Base-by-base conservation (phyloP, 92 coral and sea anemone species). In the Porites cylindrica region DNA sequence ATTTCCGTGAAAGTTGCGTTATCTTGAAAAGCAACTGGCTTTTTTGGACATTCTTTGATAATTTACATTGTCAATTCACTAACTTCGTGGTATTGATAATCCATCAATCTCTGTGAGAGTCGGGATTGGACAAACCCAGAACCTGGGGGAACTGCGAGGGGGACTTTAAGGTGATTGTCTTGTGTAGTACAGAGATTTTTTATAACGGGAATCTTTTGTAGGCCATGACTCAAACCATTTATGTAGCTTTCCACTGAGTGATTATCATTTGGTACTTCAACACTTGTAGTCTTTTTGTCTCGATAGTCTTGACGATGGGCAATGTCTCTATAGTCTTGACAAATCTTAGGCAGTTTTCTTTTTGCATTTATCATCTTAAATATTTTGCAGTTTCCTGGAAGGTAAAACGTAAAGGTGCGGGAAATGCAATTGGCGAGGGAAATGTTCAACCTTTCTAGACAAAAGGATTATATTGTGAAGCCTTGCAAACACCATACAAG, bases 21-120 rank as follows among this genome's bases (percentile, higher is more conserved):
- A 29, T 29, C 3, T 1, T 29, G 38, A 29, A 29, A 29, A 29
- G 38, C 38, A 29, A 29, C 3, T 29, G 38, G 38, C 38, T 10
- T 54, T 54, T 54, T 54, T 10, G 10, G 10, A 13, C 10, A 54
- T 1, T 9, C 13, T 54, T 9, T 54, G 10, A 9, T 13, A 54
- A 10, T 2, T 29, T 29, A 29, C 32, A 29, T 10, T 51, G 20
- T 26, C 32, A 26, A 21, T 8, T 20, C n/a, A 23, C 86, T 82
- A 17, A 82, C 86, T 59, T 82, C 78, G 21, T 8, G 69, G 32
- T 8, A 14, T 56, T 82, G 43, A 56, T 62, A 38, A 7, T 59
- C 78, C 17, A 14, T 7, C 78, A 12, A 82, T 29, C 71, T 14
- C 20, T 62, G 58, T 16, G 69, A 50, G 56, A 69, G 64, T 56